Conservation (phyloP, 2,888 invertebrate genomes). For the Melieria omissa region DNA sequence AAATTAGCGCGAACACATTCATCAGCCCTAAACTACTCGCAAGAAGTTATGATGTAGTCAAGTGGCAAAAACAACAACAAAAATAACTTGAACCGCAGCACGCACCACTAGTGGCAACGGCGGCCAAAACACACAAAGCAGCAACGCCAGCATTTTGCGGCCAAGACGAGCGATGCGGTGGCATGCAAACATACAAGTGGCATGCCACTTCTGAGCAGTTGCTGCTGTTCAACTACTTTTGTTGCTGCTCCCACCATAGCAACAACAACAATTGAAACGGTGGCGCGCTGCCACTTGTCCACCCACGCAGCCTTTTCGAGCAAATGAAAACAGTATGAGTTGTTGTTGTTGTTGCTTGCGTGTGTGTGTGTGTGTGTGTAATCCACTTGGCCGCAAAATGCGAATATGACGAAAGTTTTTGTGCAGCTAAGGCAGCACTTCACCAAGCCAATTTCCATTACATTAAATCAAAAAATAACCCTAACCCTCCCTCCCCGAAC, state of each 20-base stretch:
- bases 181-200: too few species aligned
- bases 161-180: too few species aligned
- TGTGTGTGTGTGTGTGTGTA: conserved; percentile 9
- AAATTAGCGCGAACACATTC: conserved; percentile 22
- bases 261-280: too few species aligned
- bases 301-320: not conserved
- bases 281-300: too few species aligned
- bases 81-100: not conserved
- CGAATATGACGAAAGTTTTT: not conserved
- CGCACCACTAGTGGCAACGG: not conserved
- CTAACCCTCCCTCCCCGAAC: not conserved
- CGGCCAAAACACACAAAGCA: not conserved
- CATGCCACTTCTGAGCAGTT: too few species aligned
- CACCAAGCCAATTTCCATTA: conserved; percentile 35
- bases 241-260: too few species aligned
- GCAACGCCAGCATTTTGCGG: too few species aligned
- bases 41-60: conserved; percentile 25
- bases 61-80: conserved; percentile 9
- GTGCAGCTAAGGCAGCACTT: conserved; percentile 16
- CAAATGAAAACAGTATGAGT: not conserved
- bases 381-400: conserved; percentile 31
- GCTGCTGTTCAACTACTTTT: too few species aligned
- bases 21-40: conserved; percentile 13
- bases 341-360: not conserved
- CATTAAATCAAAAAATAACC: conserved; percentile 35